A percentile compares a stretch with the other conserved stretches of the same genome.
Conservation (phyloP, 1,140 invertebrate species). For the Sycophaga agraensis region DNA sequence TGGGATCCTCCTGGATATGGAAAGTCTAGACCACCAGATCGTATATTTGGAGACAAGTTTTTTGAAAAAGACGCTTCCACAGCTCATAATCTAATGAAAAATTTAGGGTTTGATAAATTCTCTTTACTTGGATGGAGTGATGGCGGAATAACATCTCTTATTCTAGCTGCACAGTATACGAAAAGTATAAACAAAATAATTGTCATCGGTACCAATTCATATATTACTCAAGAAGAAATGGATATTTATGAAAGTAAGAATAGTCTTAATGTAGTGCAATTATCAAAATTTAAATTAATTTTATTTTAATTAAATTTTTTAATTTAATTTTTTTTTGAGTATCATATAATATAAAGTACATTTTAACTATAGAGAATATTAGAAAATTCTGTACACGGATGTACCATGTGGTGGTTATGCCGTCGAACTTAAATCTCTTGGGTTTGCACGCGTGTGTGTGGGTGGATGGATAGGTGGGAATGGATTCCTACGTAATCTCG, state of each 20-base stretch:
- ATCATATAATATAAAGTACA: no score
- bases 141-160: conserved; percentile 78
- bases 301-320: no score
- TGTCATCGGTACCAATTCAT: conserved; percentile 77
- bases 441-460: no score
- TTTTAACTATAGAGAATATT: no score
- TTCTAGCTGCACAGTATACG: conserved; percentile 71
- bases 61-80: conserved; percentile 73
- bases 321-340: no score
- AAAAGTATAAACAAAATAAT: conserved; percentile 72
- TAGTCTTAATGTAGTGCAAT: neutral
- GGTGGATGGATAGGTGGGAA: no score
- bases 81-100: conserved; percentile 73
- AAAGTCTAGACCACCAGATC: conserved; percentile 75
- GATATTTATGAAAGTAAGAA: conserved; percentile 63
- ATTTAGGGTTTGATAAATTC: conserved; percentile 68
- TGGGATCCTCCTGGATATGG: conserved; percentile 91
- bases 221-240: conserved; percentile 69
- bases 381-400: no score
- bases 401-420: no score
- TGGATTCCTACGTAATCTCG: no score
- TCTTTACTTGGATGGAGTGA: conserved; percentile 88
- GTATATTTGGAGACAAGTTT: conserved; percentile 71
- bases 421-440: no score
- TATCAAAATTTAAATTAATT: no score